A percentile compares a stretch with the other conserved stretches of the same genome.
phyloP scores from a whole-genome alignment of 1,140 invertebrate genomes.

The Palaemon carinicauda region DNA sequence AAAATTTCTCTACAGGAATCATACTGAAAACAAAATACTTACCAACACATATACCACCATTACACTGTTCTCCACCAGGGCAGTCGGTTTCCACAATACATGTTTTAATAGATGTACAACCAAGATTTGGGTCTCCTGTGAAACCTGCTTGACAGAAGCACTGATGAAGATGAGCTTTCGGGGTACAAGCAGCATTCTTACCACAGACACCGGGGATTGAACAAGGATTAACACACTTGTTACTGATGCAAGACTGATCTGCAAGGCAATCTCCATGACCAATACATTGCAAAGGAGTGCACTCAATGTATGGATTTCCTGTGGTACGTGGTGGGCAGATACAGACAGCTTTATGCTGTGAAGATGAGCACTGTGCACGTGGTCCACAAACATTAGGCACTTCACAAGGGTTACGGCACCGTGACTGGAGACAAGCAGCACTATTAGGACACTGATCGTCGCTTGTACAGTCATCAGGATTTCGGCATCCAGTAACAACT shows the following conservation, averaged over 20 bases:
- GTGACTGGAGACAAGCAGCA: constrained; percentile 80
- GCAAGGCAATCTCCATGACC: constrained; percentile 75
- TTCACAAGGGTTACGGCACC: constrained; percentile 83
- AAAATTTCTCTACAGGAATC: neutral
- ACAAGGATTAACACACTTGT: constrained; percentile 83
- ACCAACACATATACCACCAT: constrained; percentile 81
- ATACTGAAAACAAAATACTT: constrained; percentile 61
- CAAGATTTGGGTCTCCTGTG: constrained; percentile 84
- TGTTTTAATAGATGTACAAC: constrained; percentile 73
- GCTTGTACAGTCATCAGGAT: constrained; percentile 81
- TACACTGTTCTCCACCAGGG: constrained; percentile 80
- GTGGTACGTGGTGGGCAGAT: constrained; percentile 77
- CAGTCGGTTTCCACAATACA: constrained; percentile 77
- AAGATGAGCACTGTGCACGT: constrained; percentile 76
- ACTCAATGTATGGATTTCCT: constrained; percentile 67
- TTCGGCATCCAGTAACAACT: constrained; percentile 75
- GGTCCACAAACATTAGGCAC: constrained; percentile 73
- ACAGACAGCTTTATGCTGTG: constrained; percentile 75
- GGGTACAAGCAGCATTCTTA: constrained; percentile 76
- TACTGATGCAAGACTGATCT: constrained; percentile 78
- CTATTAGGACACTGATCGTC: constrained; percentile 81
- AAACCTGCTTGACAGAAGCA: constrained; percentile 83
- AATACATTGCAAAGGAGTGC: constrained; percentile 78
- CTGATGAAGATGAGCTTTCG: constrained; percentile 70
- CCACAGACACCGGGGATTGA: constrained; percentile 82